Evolutionary conservation across 2,113 vertebrate genomes (phyloP).

Genomic region (Tychaedon coryphoeus): DNA sequence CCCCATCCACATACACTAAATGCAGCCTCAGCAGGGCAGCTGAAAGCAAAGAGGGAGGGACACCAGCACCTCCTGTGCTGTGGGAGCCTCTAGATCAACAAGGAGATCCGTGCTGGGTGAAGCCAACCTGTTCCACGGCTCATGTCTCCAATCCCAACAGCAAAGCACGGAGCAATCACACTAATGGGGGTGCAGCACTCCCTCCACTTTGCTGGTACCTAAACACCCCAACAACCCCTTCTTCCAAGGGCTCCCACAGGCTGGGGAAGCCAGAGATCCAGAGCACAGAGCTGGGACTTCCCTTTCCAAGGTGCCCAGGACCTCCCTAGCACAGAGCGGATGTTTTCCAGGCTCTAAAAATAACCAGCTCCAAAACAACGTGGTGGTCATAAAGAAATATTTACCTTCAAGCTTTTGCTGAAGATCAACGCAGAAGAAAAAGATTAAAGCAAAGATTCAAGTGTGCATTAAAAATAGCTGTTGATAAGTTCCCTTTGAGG

Average conservation of each 20-base stretch:
- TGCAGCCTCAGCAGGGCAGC: background rate
- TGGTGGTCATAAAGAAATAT: background rate
- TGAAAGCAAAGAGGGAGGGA: background rate
- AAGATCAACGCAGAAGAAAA: background rate
- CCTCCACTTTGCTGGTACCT: background rate
- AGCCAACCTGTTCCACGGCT: background rate
- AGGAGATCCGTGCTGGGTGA: background rate
- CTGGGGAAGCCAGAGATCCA: background rate
- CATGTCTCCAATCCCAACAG: background rate
- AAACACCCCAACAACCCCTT: background rate
- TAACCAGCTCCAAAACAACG: background rate
- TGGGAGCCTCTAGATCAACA: background rate
- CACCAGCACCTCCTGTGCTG: background rate
- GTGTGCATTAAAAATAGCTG: slow-evolving; percentile 5
- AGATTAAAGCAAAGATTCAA: background rate
- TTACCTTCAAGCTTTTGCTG: background rate
- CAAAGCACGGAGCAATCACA: background rate
- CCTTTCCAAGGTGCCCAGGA: background rate
- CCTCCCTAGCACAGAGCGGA: background rate
- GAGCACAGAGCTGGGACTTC: background rate
- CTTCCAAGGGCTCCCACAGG: background rate
- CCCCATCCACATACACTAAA: rapidly evolving
- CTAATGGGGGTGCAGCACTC: background rate
- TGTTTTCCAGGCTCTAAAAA: slow-evolving; percentile 38
- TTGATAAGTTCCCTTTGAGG: background rate